Conservation (phyloP, 2,113 vertebrate species). For the Apodemus speciosus region DNA sequence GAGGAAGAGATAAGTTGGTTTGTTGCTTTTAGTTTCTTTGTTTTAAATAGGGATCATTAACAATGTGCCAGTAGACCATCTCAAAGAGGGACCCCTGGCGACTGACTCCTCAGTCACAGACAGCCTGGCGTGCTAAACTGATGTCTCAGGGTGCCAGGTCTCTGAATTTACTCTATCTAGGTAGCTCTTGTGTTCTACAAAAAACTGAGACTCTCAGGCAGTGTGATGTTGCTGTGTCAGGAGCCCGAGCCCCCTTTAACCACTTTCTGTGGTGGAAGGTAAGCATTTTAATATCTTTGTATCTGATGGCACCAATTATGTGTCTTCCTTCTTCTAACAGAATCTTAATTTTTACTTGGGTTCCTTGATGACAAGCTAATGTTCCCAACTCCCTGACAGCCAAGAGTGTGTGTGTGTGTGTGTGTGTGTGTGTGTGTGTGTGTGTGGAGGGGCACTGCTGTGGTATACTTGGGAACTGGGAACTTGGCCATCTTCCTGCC, state of each 20-base stretch:
- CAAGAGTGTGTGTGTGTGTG: not conserved
- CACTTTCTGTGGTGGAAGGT: not conserved
- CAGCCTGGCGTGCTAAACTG: not conserved
- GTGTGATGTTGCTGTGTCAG: not conserved
- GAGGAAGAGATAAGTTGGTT: not conserved
- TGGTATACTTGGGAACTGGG: not conserved
- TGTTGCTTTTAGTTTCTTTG: not conserved
- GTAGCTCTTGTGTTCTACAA: not conserved
- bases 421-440: no score
- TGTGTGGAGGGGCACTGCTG: not conserved
- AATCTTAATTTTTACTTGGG: not conserved
- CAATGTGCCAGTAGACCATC: not conserved
- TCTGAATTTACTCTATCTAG: not conserved
- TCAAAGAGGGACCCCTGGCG: not conserved
- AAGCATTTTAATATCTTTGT: conserved; percentile 5
- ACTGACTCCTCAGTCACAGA: not conserved
- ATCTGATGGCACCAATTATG: not conserved
- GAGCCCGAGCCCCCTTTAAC: not conserved
- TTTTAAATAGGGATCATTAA: not conserved
- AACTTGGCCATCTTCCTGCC: not conserved
- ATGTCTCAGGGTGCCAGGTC: not conserved
- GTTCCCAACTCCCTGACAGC: not conserved
- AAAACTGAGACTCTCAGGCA: not conserved
- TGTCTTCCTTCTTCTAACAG: not conserved
- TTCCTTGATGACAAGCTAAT: not conserved